Conservation (phyloP, 2,888 invertebrate species). For the Caenorhabditis sp. region DNA sequence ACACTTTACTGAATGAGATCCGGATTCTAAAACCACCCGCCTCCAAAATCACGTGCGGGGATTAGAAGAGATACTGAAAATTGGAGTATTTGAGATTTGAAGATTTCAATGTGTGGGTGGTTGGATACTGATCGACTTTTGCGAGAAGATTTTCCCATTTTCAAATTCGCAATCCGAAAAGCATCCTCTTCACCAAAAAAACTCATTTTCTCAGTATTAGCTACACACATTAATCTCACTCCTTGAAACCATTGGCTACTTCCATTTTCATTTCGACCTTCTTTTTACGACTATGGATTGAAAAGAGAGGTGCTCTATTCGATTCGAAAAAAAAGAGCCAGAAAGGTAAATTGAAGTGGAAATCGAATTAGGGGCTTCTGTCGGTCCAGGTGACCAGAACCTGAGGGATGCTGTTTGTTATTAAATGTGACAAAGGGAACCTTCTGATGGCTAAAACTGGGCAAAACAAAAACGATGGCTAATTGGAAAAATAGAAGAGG, state of each 20-base stretch:
- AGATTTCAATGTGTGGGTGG: too few species aligned
- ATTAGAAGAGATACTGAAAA: not conserved
- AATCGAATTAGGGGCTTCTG: slow-evolving; percentile 38
- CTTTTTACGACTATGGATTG: slow-evolving; percentile 45
- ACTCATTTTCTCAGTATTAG: slow-evolving; percentile 20
- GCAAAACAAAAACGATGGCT: not conserved
- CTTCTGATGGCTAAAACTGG: not conserved
- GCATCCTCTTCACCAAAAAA: not conserved
- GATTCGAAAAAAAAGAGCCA: slow-evolving; percentile 15
- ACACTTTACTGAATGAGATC: slow-evolving; percentile 8
- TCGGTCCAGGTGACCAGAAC: slow-evolving; percentile 24
- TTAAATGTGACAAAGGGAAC: slow-evolving; percentile 43
- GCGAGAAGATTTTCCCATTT: not conserved
- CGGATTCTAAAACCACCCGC: not conserved
- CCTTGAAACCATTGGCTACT: slow-evolving; percentile 36
- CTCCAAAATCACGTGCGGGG: slow-evolving; percentile 6
- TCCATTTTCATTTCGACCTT: slow-evolving; percentile 29
- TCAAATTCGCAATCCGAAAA: not conserved
- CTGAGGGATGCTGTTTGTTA: slow-evolving; percentile 21
- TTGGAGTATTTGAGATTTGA: too few species aligned
- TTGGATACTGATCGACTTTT: too few species aligned
- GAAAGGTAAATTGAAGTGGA: slow-evolving; percentile 47
- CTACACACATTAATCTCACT: slow-evolving; percentile 17
- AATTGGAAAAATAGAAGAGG: slow-evolving; percentile 15
- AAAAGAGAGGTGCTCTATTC: slow-evolving; percentile 43